Percentiles rank a stretch among this genome's conserved stretches.
phyloP scores from a whole-genome alignment of 2,888 invertebrate genomes.

The Eupithecia abbreviata region DNA sequence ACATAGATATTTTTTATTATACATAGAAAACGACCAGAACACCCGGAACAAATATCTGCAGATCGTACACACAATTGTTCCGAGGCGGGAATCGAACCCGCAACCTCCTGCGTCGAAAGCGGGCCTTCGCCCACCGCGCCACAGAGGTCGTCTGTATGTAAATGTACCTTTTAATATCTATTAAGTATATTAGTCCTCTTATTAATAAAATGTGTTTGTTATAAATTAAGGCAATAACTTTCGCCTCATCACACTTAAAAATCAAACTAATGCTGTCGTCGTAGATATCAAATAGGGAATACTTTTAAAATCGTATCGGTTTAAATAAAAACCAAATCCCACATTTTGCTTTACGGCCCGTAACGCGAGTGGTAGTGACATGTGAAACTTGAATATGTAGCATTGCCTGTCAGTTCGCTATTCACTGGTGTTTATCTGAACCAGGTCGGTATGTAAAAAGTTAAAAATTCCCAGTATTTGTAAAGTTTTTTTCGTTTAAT shows the following conservation, averaged over 20 bases:
- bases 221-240: not conserved
- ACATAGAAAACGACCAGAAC: no score
- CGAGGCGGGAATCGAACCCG: no score
- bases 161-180: no score
- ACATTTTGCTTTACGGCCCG: conserved; percentile 30
- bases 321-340: conserved; percentile 14
- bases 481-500: not conserved
- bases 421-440: conserved; percentile 38
- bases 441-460: conserved; percentile 32
- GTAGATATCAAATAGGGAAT: not conserved
- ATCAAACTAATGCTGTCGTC: not conserved
- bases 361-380: conserved; percentile 43
- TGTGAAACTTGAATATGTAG: conserved; percentile 45
- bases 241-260: not conserved
- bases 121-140: no score
- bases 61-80: no score
- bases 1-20: no score
- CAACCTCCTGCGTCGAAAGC: no score
- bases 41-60: no score
- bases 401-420: conserved; percentile 44
- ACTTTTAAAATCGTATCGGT: conserved; percentile 12
- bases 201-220: not conserved
- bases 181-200: not conserved
- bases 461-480: conserved; percentile 1
- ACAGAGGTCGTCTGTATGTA: no score